Percentiles rank a stretch among this genome's conserved stretches.
These are phyloP conservation scores for Coluber constrictor DNA, from an alignment of 2,797 vertebrate genomes.

Conservation along the genomic window DNA sequence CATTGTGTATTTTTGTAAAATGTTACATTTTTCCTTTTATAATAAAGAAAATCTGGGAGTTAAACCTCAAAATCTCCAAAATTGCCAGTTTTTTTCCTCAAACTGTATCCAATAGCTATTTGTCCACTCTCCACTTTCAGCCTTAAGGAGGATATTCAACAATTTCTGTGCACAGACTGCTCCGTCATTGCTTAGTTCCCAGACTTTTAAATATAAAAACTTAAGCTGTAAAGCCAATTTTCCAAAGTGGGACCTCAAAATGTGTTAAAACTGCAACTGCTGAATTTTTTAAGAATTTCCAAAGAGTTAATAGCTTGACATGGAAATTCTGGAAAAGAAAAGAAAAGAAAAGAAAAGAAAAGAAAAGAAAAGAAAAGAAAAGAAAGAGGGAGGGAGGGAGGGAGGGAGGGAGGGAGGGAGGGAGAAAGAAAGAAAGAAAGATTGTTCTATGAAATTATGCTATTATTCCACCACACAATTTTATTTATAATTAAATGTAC, in stretches of 20 bases:
- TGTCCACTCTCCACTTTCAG: background rate
- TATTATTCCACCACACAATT: background rate
- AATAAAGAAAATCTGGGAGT: background rate
- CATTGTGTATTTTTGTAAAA: too few relatives aligned
- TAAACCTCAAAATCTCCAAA: background rate
- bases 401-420: fast-evolving
- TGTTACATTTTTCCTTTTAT: too few relatives aligned
- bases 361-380: too few relatives aligned
- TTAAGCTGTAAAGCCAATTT: background rate
- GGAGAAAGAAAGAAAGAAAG: too few relatives aligned
- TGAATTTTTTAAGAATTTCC: too few relatives aligned
- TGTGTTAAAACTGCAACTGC: too few relatives aligned
- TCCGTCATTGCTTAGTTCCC: background rate
- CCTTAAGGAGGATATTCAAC: background rate
- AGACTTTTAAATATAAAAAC: slow-evolving; percentile 3
- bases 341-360: too few relatives aligned
- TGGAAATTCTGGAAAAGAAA: too few relatives aligned
- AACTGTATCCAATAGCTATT: background rate
- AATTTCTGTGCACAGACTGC: background rate
- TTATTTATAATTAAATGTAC: too few relatives aligned
- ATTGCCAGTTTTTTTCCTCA: background rate
- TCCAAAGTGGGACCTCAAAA: too few relatives aligned
- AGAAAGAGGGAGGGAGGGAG: too few relatives aligned
- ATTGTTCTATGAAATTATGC: background rate
- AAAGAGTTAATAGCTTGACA: too few relatives aligned